A percentile compares a stretch with the other conserved stretches of the same genome.
phyloP scores from a whole-genome alignment of 2,888 invertebrate species.

The Lottia scabra region DNA sequence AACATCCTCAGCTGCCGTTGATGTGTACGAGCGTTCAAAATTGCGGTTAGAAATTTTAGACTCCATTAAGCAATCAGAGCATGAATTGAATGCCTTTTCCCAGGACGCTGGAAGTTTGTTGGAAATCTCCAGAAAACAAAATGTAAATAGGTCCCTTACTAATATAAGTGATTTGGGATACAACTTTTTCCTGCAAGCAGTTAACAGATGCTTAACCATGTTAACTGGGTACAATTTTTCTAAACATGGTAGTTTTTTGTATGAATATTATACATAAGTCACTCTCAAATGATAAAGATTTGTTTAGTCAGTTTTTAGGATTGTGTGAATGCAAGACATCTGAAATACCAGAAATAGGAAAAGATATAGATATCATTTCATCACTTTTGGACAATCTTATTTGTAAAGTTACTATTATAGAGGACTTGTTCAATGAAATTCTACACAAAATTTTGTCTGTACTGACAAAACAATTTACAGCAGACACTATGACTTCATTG shows the following conservation, averaged over 20 bases:
- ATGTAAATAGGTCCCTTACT: conserved; percentile 11
- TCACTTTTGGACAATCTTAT: too few species aligned
- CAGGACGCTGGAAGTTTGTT: not conserved
- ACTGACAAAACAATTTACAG: too few species aligned
- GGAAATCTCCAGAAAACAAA: conserved; percentile 14
- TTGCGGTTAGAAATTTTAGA: not conserved
- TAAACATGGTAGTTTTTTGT: not conserved
- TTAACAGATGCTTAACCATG: conserved; percentile 9
- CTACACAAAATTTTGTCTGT: too few species aligned
- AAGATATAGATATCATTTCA: too few species aligned
- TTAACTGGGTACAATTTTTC: not conserved
- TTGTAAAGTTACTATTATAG: too few species aligned
- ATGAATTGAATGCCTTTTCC: not conserved
- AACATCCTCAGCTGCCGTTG: not conserved
- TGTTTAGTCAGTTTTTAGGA: too few species aligned
- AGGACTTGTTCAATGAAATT: too few species aligned
- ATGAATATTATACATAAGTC: too few species aligned
- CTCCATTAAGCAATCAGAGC: not conserved
- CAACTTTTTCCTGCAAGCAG: conserved; percentile 11
- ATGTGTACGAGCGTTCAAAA: not conserved
- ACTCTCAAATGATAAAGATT: too few species aligned
- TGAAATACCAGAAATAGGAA: too few species aligned
- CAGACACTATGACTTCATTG: too few species aligned
- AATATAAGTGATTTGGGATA: conserved; percentile 9
- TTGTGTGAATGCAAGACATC: too few species aligned